phyloP scores from a whole-genome alignment of 2,888 invertebrate genomes.

The Daptonema setosum region DNA sequence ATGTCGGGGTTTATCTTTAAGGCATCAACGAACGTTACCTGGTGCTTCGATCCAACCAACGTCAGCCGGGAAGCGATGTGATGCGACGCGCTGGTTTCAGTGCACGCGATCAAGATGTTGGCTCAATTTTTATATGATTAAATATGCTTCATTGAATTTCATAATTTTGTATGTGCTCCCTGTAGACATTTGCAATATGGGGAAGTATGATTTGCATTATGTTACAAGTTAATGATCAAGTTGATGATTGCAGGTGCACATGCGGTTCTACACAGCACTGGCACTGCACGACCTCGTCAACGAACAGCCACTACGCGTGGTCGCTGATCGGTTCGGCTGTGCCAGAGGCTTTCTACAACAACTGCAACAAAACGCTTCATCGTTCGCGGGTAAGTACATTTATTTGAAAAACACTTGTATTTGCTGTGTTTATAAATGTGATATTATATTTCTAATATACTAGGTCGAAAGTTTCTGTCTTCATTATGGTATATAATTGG shows the following conservation, averaged over 20 bases:
- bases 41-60: neutral
- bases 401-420: neutral
- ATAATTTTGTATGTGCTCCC: neutral
- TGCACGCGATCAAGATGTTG: neutral
- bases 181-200: neutral
- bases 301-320: slow-evolving; percentile 56
- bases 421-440: neutral
- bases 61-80: neutral
- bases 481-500: no score
- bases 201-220: neutral
- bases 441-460: no score
- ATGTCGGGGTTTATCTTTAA: no score
- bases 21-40: neutral
- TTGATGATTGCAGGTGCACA: slow-evolving; percentile 22
- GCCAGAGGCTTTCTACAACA: slow-evolving; percentile 73
- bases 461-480: no score
- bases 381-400: slow-evolving; percentile 55
- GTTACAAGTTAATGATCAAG: neutral
- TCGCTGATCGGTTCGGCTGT: slow-evolving; percentile 57
- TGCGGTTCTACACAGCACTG: slow-evolving; percentile 44
- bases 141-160: no score
- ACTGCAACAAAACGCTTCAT: slow-evolving; percentile 75
- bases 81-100: neutral
- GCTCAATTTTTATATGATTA: no score
- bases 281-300: slow-evolving; percentile 76